Evolutionary conservation across 2,888 invertebrate species (phyloP), one percentile per base, ranked within the genome.

Genomic region (Nomada fucata): DNA sequence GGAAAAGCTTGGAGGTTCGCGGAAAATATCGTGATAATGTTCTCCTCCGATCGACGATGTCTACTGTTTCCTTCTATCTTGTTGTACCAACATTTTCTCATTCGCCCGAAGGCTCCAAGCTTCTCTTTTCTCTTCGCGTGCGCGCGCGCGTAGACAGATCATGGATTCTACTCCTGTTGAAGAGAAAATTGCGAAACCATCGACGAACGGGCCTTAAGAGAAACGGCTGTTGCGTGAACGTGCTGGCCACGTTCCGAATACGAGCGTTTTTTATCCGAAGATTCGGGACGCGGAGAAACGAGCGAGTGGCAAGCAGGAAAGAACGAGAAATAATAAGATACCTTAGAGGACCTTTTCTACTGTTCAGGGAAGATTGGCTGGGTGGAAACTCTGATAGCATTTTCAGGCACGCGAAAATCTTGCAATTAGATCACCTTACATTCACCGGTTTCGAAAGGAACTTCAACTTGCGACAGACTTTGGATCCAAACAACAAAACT

Each of bases 221-320:
- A 63, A 67, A n/a, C 70, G 74, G 26, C 60, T 60, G 75, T 72
- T 76, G 75, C 76, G 76, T 26, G 83, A 83, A 86, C 89, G 88
- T 89, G 90, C 90, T 89, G 90, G 90, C 42, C 90, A 85, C 88
- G 88, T 87, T 86, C 70, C 20, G 59, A 53, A 52, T 42, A 20
- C 55, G 75, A 76, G 68, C 73, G 70, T 55, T 74, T 78, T 82
- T 63, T 76, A 67, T 74, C 67, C 83, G 59, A 76, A 59, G 64
- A 77, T 52, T 42, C 74, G 68, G 72, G 75, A 64, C 52, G 65
- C 67, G 70, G 65, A 77, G 65, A 65, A 69, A 69, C 61, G 73
- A 67, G 70, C 52, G 68, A 72, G 71, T 53, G 47, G 18, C 13
- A 57, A 52, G 11, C 53, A 74, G 44, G 53, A 26, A 59, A 29